Evolutionary conservation across 2,113 vertebrate genomes (phyloP).

Genomic region (Triplophysa rosa): DNA sequence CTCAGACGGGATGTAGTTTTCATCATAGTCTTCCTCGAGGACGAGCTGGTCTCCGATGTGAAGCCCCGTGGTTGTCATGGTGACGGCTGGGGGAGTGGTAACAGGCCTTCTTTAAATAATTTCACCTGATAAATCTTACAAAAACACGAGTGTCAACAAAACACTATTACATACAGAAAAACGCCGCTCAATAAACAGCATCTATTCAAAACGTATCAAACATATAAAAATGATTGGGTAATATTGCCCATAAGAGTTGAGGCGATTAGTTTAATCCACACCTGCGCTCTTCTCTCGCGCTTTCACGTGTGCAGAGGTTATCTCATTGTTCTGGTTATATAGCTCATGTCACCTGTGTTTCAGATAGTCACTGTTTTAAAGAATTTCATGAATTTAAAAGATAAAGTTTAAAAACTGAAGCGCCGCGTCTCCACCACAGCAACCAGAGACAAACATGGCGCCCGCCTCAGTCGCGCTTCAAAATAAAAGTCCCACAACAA

Average conservation of each 20-base stretch:
- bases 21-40: slow-evolving; percentile 87
- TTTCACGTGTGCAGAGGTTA: neutral
- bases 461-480: neutral
- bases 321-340: neutral
- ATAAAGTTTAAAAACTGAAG: slow-evolving; percentile 17
- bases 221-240: neutral
- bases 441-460: slow-evolving; percentile 1
- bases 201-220: neutral
- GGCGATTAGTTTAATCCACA: slow-evolving; percentile 21
- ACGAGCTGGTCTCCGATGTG: slow-evolving; percentile 87
- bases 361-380: neutral
- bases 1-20: slow-evolving; percentile 79
- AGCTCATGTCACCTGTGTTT: neutral
- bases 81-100: slow-evolving; percentile 43
- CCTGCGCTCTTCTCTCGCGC: neutral
- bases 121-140: neutral
- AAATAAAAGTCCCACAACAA: slow-evolving; percentile 19
- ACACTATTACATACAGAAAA: no score
- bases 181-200: neutral
- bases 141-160: neutral
- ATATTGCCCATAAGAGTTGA: neutral
- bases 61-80: slow-evolving; percentile 73
- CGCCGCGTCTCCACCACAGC: slow-evolving; percentile 17
- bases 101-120: neutral
- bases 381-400: neutral